A percentile compares a stretch with the other conserved stretches of the same genome.
phyloP scores from a whole-genome alignment of 2,888 invertebrate genomes.

The Brachylomia viminalis region DNA sequence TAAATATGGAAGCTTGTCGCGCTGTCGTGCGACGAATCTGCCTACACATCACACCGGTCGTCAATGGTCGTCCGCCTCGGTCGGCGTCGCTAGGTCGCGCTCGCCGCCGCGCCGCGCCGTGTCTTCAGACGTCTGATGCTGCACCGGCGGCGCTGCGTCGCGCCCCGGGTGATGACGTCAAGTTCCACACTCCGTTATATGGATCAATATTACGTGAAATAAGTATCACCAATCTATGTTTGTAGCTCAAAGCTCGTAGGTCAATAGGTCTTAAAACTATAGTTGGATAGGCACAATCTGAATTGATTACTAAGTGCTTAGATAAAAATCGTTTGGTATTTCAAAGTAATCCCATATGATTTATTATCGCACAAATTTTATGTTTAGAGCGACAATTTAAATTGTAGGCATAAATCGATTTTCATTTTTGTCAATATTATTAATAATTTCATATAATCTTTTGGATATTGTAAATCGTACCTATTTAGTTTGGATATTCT shows the following conservation, averaged over 20 bases:
- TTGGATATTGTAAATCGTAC: neutral
- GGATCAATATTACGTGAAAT: conserved; percentile 70
- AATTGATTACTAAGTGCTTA: conserved; percentile 1
- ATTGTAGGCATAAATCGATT: neutral
- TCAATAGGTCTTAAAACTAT: conserved; percentile 50
- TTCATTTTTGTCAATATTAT: neutral
- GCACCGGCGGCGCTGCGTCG: conserved; percentile 29
- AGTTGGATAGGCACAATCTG: conserved; percentile 9
- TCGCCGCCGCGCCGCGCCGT: conserved; percentile 8
- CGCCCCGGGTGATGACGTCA: conserved; percentile 53
- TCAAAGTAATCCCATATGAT: conserved; percentile 8
- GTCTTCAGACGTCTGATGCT: conserved; percentile 17
- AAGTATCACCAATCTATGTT: conserved; percentile 34
- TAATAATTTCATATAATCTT: neutral
- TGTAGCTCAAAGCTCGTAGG: conserved; percentile 53
- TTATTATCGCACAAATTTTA: neutral
- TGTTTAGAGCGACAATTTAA: neutral
- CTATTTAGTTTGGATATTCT: neutral
- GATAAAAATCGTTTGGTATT: neutral
- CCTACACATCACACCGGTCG: conserved; percentile 80
- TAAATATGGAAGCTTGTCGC: conserved; percentile 89
- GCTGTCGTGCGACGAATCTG: conserved; percentile 84
- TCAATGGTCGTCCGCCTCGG: conserved; percentile 34
- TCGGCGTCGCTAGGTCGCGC: conserved; percentile 36
- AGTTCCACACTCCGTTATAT: conserved; percentile 61